Base-by-base conservation (phyloP, 2,797 vertebrate species). In the Acrossocheilus fasciatus region DNA sequence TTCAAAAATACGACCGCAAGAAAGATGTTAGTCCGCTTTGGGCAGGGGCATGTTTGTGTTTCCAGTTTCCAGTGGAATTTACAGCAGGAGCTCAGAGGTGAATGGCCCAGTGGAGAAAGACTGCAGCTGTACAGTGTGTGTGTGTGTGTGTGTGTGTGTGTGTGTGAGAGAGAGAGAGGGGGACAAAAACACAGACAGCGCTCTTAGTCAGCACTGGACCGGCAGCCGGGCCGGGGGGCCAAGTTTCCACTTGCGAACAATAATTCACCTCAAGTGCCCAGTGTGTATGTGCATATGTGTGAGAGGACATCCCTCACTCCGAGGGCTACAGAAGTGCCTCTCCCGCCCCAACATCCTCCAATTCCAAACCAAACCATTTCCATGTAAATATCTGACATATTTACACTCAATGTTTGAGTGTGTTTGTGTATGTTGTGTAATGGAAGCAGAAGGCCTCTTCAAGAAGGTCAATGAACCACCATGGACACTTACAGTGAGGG, bases 191-290 rank as follows among this genome's bases (percentile, higher is more conserved):
- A 92, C 92, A 91, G 90, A 90, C 90, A 89, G 91, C 93, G 92
- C 91, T 93, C 94, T 95, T 95, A 93, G 92, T 95, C 94, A 94
- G 94, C 91, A 91, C 91, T 94, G 93, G 93, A 92, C 94, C 91
- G 92, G 93, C 92, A 92, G 90, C 91, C 88, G 93, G 92, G 92
- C 93, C 91, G 91, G 92, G 90, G 91, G 91, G 94, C 95, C 94
- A 95, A 95, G 94, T 96, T 96, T 96, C 95, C 94, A 95, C 93
- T 94, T 87, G 45, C 92, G 92, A 95, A 96, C 94, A 95, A 95
- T 95, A 95, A 95, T 95, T 96, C 95, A 94, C 92, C 92, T 94
- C 92, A 94, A 95, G 93, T 94, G 92, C 91, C 92, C 88, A 93
- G 78, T 70, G 83, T 68, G 76, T 73, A 36, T 86, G 79, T 62